phyloP scores from a whole-genome alignment of 2,797 vertebrate genomes.

The Oreonectes daqikongensis region DNA sequence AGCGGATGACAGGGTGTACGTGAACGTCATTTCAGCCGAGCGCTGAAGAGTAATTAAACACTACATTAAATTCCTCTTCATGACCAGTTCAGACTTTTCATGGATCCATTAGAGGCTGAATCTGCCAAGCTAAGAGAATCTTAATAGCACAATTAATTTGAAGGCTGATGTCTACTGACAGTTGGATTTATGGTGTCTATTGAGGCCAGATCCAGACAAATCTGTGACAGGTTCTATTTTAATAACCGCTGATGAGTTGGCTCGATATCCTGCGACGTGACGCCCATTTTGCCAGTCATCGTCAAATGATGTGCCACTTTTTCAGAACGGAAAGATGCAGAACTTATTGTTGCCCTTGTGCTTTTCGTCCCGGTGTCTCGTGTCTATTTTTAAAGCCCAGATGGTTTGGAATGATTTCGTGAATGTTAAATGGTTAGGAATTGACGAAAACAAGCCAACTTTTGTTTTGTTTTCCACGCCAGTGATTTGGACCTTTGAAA shows the following conservation, averaged over 20 bases:
- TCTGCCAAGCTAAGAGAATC: slow-evolving; percentile 79
- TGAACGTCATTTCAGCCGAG: slow-evolving; percentile 61
- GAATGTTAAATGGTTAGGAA: slow-evolving; percentile 14
- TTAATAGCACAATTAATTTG: slow-evolving; percentile 84
- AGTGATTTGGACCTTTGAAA: slow-evolving; percentile 43
- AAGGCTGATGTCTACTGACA: slow-evolving; percentile 75
- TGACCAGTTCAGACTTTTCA: slow-evolving; percentile 80
- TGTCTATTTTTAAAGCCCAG: slow-evolving; percentile 34
- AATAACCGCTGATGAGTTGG: slow-evolving; percentile 71
- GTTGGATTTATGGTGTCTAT: slow-evolving; percentile 70
- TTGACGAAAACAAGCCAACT: slow-evolving; percentile 46
- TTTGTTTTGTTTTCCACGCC: slow-evolving; percentile 54
- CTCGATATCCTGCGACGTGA: slow-evolving; percentile 54
- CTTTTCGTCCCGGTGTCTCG: not conserved
- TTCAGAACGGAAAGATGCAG: not conserved
- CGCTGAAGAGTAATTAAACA: slow-evolving; percentile 80
- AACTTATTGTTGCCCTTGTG: slow-evolving; percentile 13
- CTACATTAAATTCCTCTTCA: slow-evolving; percentile 81
- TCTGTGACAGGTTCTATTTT: slow-evolving; percentile 68
- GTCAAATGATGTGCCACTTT: not conserved
- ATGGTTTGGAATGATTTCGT: slow-evolving; percentile 31
- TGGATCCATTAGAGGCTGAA: slow-evolving; percentile 78
- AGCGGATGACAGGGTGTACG: slow-evolving; percentile 61
- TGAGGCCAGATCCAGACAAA: slow-evolving; percentile 65
- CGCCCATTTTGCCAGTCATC: slow-evolving; percentile 26